These are phyloP conservation scores for Macroteleia sp. DNA, from an alignment of 2,888 invertebrate species.

Conservation along the genomic window DNA sequence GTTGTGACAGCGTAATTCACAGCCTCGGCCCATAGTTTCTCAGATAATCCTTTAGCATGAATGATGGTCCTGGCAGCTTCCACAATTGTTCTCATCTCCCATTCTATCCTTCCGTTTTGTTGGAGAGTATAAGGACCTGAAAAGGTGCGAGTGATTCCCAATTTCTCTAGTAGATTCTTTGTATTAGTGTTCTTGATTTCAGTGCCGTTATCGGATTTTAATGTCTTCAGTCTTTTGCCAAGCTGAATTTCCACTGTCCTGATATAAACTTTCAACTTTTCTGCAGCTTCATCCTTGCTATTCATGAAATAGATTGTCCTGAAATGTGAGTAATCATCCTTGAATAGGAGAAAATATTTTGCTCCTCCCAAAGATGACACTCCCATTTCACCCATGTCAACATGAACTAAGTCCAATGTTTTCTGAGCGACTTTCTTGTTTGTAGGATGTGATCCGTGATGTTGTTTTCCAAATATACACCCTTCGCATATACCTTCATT, in stretches of 20 bases:
- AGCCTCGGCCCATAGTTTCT: too few species aligned
- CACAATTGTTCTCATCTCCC: constrained; percentile 1
- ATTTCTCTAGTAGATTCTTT: background rate
- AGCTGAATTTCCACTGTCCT: background rate
- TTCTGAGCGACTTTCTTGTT: background rate
- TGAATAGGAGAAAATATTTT: background rate
- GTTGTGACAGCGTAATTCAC: too few species aligned
- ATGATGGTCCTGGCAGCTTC: background rate
- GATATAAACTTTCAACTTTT: background rate
- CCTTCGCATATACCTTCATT: background rate
- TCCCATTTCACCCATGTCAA: background rate
- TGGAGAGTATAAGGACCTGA: background rate
- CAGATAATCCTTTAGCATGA: background rate
- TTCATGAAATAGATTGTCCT: background rate
- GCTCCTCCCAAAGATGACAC: background rate
- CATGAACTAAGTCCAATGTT: background rate
- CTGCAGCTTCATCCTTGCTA: background rate
- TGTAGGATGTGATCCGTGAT: background rate
- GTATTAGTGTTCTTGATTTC: background rate
- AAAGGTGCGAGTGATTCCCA: background rate
- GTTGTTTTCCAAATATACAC: background rate
- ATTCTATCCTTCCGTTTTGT: background rate
- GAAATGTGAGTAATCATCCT: background rate
- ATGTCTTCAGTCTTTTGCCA: background rate
- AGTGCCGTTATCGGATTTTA: background rate